A percentile compares a stretch with the other conserved stretches of the same genome.
phyloP scores from a whole-genome alignment of 2,797 vertebrate genomes.

The Crypturellus tataupa region DNA sequence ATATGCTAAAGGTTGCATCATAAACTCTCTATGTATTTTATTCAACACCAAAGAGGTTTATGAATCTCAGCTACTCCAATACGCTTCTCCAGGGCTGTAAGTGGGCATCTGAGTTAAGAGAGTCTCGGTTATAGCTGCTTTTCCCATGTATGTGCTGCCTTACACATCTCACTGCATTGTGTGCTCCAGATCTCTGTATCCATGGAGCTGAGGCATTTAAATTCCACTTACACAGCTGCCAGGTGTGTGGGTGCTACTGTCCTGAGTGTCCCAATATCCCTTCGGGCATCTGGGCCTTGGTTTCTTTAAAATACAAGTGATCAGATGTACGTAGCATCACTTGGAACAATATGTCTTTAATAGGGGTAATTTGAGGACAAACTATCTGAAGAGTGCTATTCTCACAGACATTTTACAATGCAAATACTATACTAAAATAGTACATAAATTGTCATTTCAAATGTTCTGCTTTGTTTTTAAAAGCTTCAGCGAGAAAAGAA shows the following conservation, averaged over 20 bases:
- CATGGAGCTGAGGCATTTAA: neutral
- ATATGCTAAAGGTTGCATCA: neutral
- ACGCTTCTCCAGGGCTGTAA: neutral
- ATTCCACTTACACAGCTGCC: neutral
- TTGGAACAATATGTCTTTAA: neutral
- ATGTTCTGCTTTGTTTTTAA: neutral
- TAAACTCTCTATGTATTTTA: neutral
- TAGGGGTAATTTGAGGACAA: neutral
- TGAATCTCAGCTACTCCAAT: neutral
- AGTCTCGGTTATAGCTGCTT: neutral
- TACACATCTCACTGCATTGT: neutral
- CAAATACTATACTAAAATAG: neutral
- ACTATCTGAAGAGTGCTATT: neutral
- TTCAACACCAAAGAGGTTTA: neutral
- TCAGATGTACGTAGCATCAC: neutral
- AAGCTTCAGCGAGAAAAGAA: neutral
- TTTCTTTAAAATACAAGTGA: neutral
- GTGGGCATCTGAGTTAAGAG: neutral
- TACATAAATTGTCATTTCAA: neutral
- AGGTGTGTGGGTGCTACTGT: neutral
- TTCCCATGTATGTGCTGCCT: neutral
- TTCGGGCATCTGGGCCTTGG: neutral
- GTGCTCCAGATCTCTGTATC: neutral
- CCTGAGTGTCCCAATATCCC: fast-evolving
- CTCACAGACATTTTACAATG: neutral